Conservation (phyloP, 92 coral and sea anemone genomes). For the Actinernus sp. region DNA sequence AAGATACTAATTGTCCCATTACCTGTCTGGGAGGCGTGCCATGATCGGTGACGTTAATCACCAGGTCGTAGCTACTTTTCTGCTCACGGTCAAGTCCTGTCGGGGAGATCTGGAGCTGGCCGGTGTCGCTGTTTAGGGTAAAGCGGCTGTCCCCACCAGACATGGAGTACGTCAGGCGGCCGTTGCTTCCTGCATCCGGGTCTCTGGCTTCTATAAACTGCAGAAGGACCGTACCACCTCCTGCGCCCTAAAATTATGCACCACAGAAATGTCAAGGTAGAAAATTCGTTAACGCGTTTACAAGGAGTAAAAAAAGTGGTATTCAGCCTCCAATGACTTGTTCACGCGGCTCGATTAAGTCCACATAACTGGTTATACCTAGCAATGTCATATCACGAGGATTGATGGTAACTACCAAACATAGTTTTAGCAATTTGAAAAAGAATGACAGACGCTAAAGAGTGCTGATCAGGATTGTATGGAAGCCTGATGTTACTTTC, state of each 20-base stretch:
- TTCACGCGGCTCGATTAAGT: too few species aligned
- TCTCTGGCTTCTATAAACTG: constrained; percentile 65
- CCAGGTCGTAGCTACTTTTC: constrained; percentile 63
- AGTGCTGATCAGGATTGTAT: too few species aligned
- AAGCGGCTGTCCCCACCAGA: constrained; percentile 68
- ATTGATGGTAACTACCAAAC: too few species aligned
- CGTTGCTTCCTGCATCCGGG: constrained; percentile 73
- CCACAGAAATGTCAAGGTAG: not conserved
- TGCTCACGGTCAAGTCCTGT: constrained; percentile 85
- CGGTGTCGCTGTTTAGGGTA: constrained; percentile 76
- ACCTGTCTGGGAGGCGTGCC: constrained; percentile 70
- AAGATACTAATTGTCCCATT: too few species aligned
- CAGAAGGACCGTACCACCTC: constrained; percentile 74
- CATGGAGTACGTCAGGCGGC: constrained; percentile 70
- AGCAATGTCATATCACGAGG: too few species aligned
- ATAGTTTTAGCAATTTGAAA: too few species aligned
- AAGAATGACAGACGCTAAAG: too few species aligned
- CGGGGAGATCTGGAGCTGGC: constrained; percentile 78
- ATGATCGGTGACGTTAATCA: constrained; percentile 75
- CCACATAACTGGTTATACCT: too few species aligned
- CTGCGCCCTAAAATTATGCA: constrained; percentile 69
- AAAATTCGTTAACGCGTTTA: too few species aligned
- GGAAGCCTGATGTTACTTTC: too few species aligned
- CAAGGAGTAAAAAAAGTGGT: too few species aligned
- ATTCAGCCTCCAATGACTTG: too few species aligned